phyloP scores from a whole-genome alignment of 2,113 vertebrate genomes.

The Phasianus colchicus region DNA sequence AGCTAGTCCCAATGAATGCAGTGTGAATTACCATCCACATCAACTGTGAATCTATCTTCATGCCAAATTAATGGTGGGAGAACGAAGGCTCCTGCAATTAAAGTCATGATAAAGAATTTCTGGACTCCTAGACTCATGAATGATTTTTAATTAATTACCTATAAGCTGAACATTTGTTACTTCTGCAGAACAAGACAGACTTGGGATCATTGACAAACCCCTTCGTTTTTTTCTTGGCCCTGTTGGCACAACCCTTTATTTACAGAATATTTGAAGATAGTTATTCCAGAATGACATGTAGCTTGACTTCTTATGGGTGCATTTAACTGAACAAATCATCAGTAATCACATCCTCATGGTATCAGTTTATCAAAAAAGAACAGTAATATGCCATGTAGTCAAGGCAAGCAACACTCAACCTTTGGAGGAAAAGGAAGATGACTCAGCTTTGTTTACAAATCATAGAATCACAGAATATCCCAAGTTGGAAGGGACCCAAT shows the following conservation, averaged over 20 bases:
- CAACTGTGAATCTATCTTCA: neutral
- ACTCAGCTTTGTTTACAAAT: neutral
- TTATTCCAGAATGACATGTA: neutral
- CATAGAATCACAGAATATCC: too few species aligned
- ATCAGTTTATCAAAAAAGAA: neutral
- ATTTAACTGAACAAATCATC: neutral
- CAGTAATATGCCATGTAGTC: fast-evolving
- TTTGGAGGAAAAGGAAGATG: neutral
- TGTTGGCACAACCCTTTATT: neutral
- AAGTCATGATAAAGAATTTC: neutral
- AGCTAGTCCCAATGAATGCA: neutral
- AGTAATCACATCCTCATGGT: neutral
- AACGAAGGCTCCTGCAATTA: neutral
- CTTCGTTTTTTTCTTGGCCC: neutral
- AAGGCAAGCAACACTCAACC: neutral
- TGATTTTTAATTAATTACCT: neutral
- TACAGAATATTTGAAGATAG: neutral
- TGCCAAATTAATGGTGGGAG: neutral
- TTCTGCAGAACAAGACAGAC: neutral
- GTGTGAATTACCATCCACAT: neutral
- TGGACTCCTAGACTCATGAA: neutral
- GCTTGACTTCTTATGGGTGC: neutral
- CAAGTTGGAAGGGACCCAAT: too few species aligned
- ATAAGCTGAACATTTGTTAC: neutral
- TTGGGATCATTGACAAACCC: neutral